A percentile compares a stretch with the other conserved stretches of the same genome.
phyloP scores from a whole-genome alignment of 2,888 invertebrate genomes.

The Linyphia triangularis region DNA sequence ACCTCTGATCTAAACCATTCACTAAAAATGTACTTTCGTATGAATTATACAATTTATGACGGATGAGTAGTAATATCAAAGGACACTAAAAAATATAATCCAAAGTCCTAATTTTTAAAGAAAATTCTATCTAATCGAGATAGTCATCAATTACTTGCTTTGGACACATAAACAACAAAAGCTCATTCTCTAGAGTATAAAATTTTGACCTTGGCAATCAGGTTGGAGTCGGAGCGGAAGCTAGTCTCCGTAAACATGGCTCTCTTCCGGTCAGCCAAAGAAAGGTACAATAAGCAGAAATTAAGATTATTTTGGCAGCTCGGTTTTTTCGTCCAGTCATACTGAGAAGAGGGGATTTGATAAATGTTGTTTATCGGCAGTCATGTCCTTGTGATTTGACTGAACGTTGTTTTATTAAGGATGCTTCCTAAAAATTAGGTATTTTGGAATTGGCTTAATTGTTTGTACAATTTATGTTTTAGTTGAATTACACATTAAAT shows the following conservation, averaged over 20 bases:
- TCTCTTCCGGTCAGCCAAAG: constrained; percentile 57
- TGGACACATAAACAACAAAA: not conserved
- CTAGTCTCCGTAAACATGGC: constrained; percentile 39
- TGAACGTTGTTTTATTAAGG: no score
- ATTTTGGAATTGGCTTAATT: no score
- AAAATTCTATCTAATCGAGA: not conserved
- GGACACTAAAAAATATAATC: no score
- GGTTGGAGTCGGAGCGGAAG: constrained; percentile 42
- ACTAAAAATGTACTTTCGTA: no score
- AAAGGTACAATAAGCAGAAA: constrained; percentile 62
- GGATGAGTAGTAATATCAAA: no score
- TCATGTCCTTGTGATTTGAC: constrained; percentile 10
- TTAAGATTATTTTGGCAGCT: constrained; percentile 49
- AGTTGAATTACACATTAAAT: no score
- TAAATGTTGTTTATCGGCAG: constrained; percentile 42
- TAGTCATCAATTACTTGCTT: not conserved
- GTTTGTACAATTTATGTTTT: no score
- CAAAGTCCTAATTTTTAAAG: not conserved
- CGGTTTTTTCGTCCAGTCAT: constrained; percentile 8
- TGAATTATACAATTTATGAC: no score
- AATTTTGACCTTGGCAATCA: constrained; percentile 32
- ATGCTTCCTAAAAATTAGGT: no score
- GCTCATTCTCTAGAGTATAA: not conserved
- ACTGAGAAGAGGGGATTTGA: constrained; percentile 37
- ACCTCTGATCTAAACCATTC: no score